Evolutionary conservation across 2,113 vertebrate genomes (phyloP), one percentile per base, ranked within the genome.

Genomic region (Bos taurus): DNA sequence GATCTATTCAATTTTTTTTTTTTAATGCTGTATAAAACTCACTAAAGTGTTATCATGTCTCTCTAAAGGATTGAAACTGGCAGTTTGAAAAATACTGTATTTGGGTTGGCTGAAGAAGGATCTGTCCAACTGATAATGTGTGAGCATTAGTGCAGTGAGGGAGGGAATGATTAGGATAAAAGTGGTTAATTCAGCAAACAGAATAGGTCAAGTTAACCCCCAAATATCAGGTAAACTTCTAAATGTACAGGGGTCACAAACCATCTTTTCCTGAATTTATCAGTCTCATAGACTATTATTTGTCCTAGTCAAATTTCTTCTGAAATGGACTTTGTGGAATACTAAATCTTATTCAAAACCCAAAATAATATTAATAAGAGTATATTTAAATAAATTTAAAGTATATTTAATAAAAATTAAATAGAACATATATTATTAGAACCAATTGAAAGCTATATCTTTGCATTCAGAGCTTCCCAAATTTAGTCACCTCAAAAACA

Each of bases 31-130:
- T 56, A 64, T 67, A 50, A 94, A 91, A 91, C 33, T 62, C 89
- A 93, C 36, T 94, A 62, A 89, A 80, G 48, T 90, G n/a, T 91
- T 96, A 95, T 96, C 46, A 92, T 48, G 92, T 62, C 83, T 94
- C 50, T 74, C 14, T 25, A 64, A 84, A 90, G 40, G 7, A 67
- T 1, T 48, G 4, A 46, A 90, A 84, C 36, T 56, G 36, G 36
- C 77, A 90, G 19, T 81, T 93, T 90, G 54, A 88, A 80, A 97
- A 97, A 80, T 88, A 64, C 12, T 60, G 9, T 11, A 19, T 83
- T 88, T 74, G 33, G 33, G 50, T 7, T 87, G 43, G 36, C 23
- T 13, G 14, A 78, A 57, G 59, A 80, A 78, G 30, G 8, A 15
- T 84, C 25, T 54, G 23, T 67, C 19, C 77, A 83, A 2, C 1